These are phyloP conservation scores for Bimastos eiseni DNA, from an alignment of 2,888 invertebrate species.

Conservation along the genomic window DNA sequence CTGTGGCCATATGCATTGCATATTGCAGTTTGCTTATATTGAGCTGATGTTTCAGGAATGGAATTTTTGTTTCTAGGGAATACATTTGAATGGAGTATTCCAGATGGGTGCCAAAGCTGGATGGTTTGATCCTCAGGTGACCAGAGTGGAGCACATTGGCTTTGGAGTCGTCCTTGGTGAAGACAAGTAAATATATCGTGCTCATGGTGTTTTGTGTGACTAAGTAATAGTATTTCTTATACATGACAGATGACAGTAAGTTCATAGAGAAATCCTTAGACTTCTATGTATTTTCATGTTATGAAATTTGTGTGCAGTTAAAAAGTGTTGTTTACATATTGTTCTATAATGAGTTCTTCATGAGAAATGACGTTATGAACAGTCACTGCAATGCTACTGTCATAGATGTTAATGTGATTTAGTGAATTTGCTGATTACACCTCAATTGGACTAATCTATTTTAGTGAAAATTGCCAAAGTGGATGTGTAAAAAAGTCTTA, in stretches of 20 bases:
- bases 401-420: background rate
- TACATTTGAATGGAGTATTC: conserved; percentile 76
- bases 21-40: background rate
- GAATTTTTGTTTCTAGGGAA: conserved; percentile 61
- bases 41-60: background rate
- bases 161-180: conserved; percentile 97
- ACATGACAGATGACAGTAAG: background rate
- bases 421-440: background rate
- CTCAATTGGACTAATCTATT: too few species aligned
- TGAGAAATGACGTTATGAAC: background rate
- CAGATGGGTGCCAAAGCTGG: conserved; percentile 75
- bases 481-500: background rate
- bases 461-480: background rate
- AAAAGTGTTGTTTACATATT: too few species aligned
- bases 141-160: conserved; percentile 83
- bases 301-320: background rate
- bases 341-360: background rate
- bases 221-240: background rate
- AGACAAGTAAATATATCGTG: conserved; percentile 69
- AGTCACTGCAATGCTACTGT: background rate
- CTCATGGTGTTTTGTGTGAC: background rate
- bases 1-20: background rate
- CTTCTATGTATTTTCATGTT: background rate
- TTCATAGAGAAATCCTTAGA: background rate
- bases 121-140: conserved; percentile 69